Base-by-base conservation (phyloP, 2,888 invertebrate genomes). In the Nasonia oneida region DNA sequence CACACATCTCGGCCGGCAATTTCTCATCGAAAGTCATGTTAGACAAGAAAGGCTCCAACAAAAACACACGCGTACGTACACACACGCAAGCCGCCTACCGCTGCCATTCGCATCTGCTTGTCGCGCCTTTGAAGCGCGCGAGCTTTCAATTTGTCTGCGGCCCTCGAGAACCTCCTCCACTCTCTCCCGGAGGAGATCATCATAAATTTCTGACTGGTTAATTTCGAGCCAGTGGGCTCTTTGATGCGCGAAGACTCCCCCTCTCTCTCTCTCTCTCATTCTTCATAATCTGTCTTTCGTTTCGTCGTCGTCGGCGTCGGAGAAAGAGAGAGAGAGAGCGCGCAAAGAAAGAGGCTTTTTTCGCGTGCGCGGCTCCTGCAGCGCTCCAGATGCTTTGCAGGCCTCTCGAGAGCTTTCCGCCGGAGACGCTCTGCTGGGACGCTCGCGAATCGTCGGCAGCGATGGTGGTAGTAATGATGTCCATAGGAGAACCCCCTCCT, bases 161-260 rank as follows among this genome's bases (percentile, higher is more conserved):
- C 42, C 14, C 33, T n/a, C 4, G 64, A 42, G 42, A 73, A n/a
- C 42, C 73, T 73, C 73, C 42, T 64, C 18, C 73, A 23, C 76
- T 67, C 33, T 47, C 74, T 33, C 50, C 10, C 73, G 37, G 37
- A 37, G 8, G 33, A 81, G 37, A 77, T 85, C 81, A 61, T 83
- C 81, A 87, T 87, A 87, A 83, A 87, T 87, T 61, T 80, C 85
- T 61, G 83, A 85, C 85, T 84, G 86, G 78, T 87, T 87, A 86
- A 86, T 85, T 87, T 78, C 61, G 29, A 81, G 74, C 29, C 50
- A 18, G n/a, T 47, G 15, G 29, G 8, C 18, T 67, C 76, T 64
- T 57, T 39, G 73, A 50, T 37, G 53, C 53, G 61, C 57, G 37
- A 37, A 33, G 47, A 15, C 50, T 23, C 33, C 70, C 29, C 10